Evolutionary conservation across 2,113 vertebrate species (phyloP).

Genomic region (Synodontis membranacea): DNA sequence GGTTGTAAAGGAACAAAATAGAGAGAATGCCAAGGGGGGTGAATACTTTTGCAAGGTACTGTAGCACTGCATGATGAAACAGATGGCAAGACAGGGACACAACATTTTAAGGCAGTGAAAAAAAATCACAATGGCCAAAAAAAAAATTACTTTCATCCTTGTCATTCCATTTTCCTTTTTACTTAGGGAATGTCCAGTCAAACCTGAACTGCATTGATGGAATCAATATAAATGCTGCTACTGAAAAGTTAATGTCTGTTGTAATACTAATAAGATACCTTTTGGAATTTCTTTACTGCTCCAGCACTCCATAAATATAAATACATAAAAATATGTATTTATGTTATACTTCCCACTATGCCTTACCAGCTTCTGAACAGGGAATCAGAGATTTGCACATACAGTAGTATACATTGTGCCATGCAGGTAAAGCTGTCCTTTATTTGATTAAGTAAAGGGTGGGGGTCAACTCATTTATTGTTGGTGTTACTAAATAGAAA

Average conservation of each 20-base stretch:
- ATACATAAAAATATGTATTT: background rate
- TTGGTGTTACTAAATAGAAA: background rate
- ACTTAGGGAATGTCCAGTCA: no score
- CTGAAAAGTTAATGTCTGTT: background rate
- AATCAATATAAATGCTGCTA: background rate
- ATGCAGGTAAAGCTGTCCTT: background rate
- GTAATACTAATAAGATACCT: background rate
- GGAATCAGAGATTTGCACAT: background rate
- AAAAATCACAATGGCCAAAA: background rate
- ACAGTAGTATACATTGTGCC: background rate
- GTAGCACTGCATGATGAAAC: background rate
- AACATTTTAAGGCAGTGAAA: background rate
- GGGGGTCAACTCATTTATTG: background rate
- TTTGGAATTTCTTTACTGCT: no score
- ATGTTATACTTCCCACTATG: no score
- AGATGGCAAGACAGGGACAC: background rate
- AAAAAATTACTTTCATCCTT: no score
- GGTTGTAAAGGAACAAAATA: no score
- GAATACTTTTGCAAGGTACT: no score
- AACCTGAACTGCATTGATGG: background rate
- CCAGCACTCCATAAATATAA: background rate
- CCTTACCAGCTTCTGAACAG: background rate
- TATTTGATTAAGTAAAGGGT: background rate
- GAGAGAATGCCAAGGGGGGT: no score
- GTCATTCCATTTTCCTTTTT: no score